Conservation (phyloP, 2,113 vertebrate species). For the Nycticorax nycticorax region DNA sequence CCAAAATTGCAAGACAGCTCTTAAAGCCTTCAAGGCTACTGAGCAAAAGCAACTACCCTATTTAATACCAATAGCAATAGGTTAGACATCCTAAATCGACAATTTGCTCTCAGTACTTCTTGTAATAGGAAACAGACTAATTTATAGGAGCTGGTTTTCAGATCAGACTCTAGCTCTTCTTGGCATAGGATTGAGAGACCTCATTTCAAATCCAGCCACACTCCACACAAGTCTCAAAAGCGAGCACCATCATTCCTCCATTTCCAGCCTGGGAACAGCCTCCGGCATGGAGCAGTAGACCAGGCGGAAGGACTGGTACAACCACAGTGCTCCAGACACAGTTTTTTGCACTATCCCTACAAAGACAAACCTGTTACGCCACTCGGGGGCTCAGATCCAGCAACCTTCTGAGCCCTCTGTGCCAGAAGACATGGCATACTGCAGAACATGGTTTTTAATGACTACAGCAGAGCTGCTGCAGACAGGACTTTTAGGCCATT, state of each 20-base stretch:
- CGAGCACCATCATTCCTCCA: background rate
- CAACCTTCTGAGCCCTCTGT: background rate
- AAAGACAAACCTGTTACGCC: background rate
- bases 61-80: background rate
- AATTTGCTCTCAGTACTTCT: background rate
- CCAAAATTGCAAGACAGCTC: background rate
- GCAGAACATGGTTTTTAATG: background rate
- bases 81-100: background rate
- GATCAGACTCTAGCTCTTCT: background rate
- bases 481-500: background rate
- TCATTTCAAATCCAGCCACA: background rate
- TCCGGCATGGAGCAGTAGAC: background rate
- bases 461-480: background rate
- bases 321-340: background rate
- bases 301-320: background rate
- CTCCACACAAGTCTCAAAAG: background rate
- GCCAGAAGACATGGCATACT: background rate
- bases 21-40: background rate
- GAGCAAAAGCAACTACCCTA: background rate
- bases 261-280: background rate
- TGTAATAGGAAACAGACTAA: background rate
- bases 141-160: background rate
- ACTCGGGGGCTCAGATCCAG: background rate
- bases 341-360: background rate
- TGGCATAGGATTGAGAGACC: background rate